A percentile compares a stretch with the other conserved stretches of the same genome.
Evolutionary conservation across 2,113 vertebrate genomes (phyloP).

Genomic region (Paradisaea rubra): DNA sequence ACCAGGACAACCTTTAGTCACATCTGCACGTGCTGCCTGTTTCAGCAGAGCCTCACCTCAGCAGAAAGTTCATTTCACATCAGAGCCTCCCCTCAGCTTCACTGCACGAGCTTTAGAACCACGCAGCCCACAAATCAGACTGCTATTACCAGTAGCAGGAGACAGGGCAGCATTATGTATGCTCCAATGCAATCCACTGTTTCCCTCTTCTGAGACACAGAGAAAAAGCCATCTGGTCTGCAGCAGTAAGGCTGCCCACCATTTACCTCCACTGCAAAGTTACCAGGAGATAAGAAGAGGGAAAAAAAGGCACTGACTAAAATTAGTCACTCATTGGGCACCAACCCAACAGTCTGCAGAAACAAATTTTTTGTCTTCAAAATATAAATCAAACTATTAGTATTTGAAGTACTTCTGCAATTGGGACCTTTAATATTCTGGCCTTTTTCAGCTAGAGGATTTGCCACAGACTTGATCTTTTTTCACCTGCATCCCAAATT

Average conservation of each 20-base stretch:
- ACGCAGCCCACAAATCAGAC: neutral
- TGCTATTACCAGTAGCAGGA: neutral
- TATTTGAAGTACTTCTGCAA: neutral
- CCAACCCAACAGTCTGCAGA: neutral
- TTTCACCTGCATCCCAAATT: neutral
- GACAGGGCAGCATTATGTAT: neutral
- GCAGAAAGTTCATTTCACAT: neutral
- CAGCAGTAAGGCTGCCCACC: neutral
- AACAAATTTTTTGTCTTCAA: neutral
- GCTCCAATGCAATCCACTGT: neutral
- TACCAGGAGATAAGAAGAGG: neutral
- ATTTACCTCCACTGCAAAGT: conserved; percentile 20
- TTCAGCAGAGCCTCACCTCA: neutral
- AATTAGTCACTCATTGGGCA: neutral
- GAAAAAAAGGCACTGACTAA: neutral
- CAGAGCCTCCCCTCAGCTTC: neutral
- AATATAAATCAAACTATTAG: neutral
- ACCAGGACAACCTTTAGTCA: neutral
- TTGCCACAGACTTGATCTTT: neutral
- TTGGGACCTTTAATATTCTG: neutral
- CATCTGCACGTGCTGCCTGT: neutral
- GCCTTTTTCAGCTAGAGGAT: neutral
- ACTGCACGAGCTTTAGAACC: neutral
- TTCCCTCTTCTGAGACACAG: neutral
- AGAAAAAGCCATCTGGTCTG: neutral